Conservation (phyloP, 2,113 vertebrate genomes). For the Ginglymostoma cirratum region DNA sequence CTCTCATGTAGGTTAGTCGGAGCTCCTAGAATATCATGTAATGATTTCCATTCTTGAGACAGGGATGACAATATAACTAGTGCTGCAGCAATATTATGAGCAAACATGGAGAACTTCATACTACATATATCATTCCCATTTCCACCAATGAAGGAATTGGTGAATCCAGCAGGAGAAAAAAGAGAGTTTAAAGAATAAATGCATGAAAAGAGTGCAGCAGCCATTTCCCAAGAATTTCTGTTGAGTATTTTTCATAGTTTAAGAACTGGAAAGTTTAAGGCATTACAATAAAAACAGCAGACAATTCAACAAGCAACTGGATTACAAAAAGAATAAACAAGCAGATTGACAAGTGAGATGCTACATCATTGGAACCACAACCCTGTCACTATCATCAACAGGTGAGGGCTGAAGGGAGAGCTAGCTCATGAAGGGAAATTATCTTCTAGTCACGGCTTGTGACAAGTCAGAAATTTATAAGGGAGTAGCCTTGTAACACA, state of each 20-base stretch:
- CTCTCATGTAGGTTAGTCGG: background rate
- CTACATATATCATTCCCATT: background rate
- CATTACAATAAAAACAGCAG: background rate
- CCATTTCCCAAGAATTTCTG: background rate
- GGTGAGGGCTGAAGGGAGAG: background rate
- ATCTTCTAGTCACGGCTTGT: background rate
- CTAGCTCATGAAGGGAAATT: background rate
- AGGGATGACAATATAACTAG: background rate
- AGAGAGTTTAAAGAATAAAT: background rate
- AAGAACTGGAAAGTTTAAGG: background rate
- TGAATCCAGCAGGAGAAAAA: background rate
- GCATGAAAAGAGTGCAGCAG: background rate
- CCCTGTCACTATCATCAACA: background rate
- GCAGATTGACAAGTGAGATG: background rate
- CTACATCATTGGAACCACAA: background rate
- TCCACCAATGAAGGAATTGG: background rate
- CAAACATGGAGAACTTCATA: no score
- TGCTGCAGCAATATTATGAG: background rate
- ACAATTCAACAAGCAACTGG: background rate
- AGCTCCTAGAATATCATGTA: background rate
- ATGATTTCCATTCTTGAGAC: background rate
- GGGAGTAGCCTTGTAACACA: background rate
- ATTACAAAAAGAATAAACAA: background rate
- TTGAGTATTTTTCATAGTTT: background rate
- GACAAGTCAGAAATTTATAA: background rate